phyloP scores from a whole-genome alignment of 2,113 vertebrate genomes.

The Neogale vison region DNA sequence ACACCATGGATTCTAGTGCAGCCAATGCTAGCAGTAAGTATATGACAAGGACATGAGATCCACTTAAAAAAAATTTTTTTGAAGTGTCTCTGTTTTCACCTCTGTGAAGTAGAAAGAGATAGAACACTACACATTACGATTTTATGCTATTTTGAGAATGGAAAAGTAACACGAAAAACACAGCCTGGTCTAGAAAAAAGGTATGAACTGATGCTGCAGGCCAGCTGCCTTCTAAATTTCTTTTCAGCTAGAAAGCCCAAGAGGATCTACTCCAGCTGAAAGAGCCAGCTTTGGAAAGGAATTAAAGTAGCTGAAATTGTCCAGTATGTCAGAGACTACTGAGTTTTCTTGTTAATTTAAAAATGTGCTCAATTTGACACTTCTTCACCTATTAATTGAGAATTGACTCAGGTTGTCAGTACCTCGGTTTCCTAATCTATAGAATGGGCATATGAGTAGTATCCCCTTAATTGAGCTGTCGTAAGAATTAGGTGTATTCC shows the following conservation, averaged over 20 bases:
- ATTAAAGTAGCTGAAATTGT: conserved; percentile 3
- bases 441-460: background rate
- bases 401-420: background rate
- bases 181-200: background rate
- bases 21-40: background rate
- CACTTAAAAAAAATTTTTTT: background rate
- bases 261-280: background rate
- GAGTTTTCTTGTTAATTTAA: conserved; percentile 19
- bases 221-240: background rate
- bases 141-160: background rate
- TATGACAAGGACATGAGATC: background rate
- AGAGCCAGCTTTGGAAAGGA: background rate
- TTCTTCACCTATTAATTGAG: background rate
- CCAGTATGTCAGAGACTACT: background rate
- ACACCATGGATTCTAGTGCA: background rate
- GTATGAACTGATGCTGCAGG: background rate
- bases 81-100: conserved; percentile 43
- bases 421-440: background rate
- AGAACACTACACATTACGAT: background rate
- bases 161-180: conserved; percentile 32
- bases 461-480: background rate
- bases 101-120: background rate
- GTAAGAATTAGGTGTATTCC: background rate
- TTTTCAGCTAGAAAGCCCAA: background rate
- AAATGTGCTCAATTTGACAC: background rate